Percentiles rank a stretch among this genome's conserved stretches.
phyloP scores from a whole-genome alignment of 1,140 invertebrate genomes.

The Armadillidium nasatum region DNA sequence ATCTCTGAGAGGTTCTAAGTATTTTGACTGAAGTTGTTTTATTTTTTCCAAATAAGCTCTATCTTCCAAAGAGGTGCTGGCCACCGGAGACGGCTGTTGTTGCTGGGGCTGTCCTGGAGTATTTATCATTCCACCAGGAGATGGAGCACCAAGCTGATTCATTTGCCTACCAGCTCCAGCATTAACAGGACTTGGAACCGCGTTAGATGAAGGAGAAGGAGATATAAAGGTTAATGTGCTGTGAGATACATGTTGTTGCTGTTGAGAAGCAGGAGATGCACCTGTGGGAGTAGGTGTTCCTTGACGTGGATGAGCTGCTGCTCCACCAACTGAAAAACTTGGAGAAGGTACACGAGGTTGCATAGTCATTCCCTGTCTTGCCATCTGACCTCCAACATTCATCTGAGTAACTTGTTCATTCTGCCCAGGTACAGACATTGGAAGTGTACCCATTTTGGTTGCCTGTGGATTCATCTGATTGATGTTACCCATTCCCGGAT shows the following conservation, averaged over 20 bases:
- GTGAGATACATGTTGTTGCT: conserved; percentile 20
- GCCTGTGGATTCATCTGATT: conserved; percentile 32
- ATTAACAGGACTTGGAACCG: conserved; percentile 37
- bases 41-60: conserved; percentile 87
- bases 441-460: conserved; percentile 34
- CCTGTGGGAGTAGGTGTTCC: conserved; percentile 34
- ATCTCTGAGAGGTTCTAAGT: conserved; percentile 81
- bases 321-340: conserved; percentile 24
- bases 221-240: conserved; percentile 27
- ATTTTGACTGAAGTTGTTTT: conserved; percentile 70
- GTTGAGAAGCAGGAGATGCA: conserved; percentile 33
- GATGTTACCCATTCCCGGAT: conserved; percentile 28
- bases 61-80: conserved; percentile 60
- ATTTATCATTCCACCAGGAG: conserved; percentile 38
- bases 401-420: conserved; percentile 27
- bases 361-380: conserved; percentile 29
- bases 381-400: conserved; percentile 22
- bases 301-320: conserved; percentile 32
- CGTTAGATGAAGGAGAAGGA: conserved; percentile 38
- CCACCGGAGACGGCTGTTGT: conserved; percentile 43
- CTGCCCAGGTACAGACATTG: conserved; percentile 31
- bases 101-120: conserved; percentile 41
- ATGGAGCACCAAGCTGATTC: conserved; percentile 34
- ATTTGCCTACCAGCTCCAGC: conserved; percentile 30
- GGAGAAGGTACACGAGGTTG: conserved; percentile 43